phyloP scores from a whole-genome alignment of 2,888 invertebrate genomes.

The Sisyra nigra region DNA sequence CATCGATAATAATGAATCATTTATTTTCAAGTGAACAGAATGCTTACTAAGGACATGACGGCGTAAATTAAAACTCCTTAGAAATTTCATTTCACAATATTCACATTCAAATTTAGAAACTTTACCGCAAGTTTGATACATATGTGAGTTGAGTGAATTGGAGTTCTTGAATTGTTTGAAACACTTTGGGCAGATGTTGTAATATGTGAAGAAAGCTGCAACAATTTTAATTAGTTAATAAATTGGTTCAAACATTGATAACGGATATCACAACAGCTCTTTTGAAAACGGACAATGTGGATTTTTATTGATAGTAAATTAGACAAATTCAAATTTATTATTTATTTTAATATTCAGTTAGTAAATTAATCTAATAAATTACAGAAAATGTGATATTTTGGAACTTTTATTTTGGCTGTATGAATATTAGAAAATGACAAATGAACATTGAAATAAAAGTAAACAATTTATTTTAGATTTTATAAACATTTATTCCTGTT shows the following conservation, averaged over 20 bases:
- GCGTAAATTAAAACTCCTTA: conserved; percentile 7
- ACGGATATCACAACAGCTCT: neutral
- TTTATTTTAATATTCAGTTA: too few species aligned
- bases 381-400: too few species aligned
- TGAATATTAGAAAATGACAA: too few species aligned
- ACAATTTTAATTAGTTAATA: neutral
- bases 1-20: too few species aligned
- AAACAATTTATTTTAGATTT: too few species aligned
- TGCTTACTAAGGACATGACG: conserved; percentile 7
- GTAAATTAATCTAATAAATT: too few species aligned
- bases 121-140: conserved; percentile 9
- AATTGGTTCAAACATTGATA: neutral
- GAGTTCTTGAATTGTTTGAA: conserved; percentile 8
- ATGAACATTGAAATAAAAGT: too few species aligned
- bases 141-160: conserved; percentile 8
- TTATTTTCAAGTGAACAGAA: neutral
- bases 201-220: conserved; percentile 5
- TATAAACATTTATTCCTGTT: too few species aligned
- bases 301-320: too few species aligned
- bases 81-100: conserved; percentile 7
- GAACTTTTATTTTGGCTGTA: too few species aligned
- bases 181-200: conserved; percentile 9
- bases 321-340: too few species aligned
- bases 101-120: conserved; percentile 5
- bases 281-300: too few species aligned